Evolutionary conservation across 2,797 vertebrate genomes (phyloP).

Genomic region (Scomberomorus guttatus): DNA sequence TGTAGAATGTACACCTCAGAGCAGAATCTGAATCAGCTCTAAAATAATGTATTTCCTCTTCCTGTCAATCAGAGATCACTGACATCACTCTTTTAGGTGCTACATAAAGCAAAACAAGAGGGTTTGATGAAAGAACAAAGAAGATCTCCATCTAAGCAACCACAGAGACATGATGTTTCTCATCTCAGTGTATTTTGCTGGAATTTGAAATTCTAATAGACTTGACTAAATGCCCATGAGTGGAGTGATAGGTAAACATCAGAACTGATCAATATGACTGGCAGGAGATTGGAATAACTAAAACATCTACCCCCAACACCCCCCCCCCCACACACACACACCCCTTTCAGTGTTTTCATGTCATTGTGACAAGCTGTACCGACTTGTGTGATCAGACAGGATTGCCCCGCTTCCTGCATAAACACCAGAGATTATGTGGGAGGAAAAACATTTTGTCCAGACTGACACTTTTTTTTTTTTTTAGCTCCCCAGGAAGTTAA

Average conservation of each 20-base stretch:
- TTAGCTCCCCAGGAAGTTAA: constrained; percentile 34
- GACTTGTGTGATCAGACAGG: constrained; percentile 44
- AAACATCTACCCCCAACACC: constrained; percentile 39
- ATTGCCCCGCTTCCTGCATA: constrained; percentile 48
- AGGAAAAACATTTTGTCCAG: constrained; percentile 57
- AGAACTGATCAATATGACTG: constrained; percentile 49
- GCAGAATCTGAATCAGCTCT: neutral
- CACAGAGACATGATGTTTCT: neutral
- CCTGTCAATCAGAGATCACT: neutral
- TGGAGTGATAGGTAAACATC: constrained; percentile 32
- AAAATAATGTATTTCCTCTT: neutral
- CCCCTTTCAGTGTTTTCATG: constrained; percentile 17
- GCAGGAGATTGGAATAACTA: constrained; percentile 30
- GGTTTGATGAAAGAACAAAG: constrained; percentile 6
- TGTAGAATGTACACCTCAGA: neutral
- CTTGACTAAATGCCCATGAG: constrained; percentile 24
- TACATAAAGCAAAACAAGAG: neutral
- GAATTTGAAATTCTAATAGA: constrained; percentile 53
- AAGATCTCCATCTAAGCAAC: constrained; percentile 1
- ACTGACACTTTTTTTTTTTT: constrained; percentile 19
- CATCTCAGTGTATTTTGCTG: constrained; percentile 3
- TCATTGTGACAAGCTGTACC: constrained; percentile 32
- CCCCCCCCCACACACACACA: neutral
- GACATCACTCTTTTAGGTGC: neutral
- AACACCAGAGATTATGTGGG: constrained; percentile 60